Base-by-base conservation (phyloP, 23 tunicate species). In the Botrylloides violaceus region DNA sequence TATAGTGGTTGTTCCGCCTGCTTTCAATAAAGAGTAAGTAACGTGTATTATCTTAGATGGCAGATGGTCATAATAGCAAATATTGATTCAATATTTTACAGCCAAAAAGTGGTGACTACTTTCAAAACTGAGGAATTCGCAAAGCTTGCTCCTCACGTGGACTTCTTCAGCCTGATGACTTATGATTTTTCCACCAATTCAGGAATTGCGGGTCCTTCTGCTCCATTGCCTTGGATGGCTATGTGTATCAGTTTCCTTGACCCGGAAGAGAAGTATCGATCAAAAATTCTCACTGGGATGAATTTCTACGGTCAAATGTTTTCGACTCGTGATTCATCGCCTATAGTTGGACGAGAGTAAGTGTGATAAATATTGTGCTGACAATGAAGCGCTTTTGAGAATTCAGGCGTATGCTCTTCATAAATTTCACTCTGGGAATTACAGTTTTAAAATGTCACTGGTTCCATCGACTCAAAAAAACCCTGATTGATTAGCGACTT, bases 151-250 rank as follows among this genome's bases (percentile, higher is more conserved):
- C 80, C 84, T 25, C 68, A 77, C 20, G 96, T 95, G 36, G 99
- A 95, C 33, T 86, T 37, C 15, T 87, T 95, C 60, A 87, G 96
- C 64, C 70, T 95, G 32, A 95, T 95, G 99, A 95, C 93, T 29
- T 94, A 85, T 58, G 98, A 86, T 48, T 85, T 75, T 31, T 49
- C 85, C 31, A 80, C 73, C 4, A 78, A 77, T 6, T 57, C 73
- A 20, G 96, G 96, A 18, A 66, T 81, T 50, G 24, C 83, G 12
- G 96, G 87, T 2, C 89, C 89, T 56, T 89, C 75, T 36, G 82
- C 99, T 12, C 99, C 99, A 7, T 6, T 87, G 36, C 75, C 76
- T 3, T 95, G 99, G 99, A 79, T 87, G 77, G 61, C 64, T 34
- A 38, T 79, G 21, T 80, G 87, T 53, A 91, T 95, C 15, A 81